phyloP scores from a whole-genome alignment of 2,797 vertebrate genomes.

The Fratercula arctica region DNA sequence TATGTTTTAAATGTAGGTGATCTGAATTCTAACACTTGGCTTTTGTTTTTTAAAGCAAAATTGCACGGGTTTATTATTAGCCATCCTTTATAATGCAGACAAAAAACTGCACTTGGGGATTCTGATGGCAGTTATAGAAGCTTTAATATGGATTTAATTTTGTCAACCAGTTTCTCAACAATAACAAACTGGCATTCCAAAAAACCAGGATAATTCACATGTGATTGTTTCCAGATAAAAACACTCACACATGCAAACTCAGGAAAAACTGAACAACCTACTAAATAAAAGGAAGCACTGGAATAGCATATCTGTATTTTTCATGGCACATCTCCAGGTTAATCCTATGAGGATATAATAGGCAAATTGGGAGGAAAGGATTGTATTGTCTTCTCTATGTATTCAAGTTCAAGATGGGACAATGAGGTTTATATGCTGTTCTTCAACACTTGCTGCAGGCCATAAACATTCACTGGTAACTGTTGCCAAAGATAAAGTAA shows the following conservation, averaged over 20 bases:
- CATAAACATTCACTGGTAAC: conserved; percentile 17
- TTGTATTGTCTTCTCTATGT: neutral
- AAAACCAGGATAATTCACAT: conserved; percentile 58
- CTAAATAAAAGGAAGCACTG: conserved; percentile 61
- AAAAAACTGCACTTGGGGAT: neutral
- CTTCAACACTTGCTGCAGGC: conserved; percentile 20
- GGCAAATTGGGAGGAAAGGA: conserved; percentile 33
- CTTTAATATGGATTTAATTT: conserved; percentile 30
- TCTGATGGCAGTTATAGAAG: conserved; percentile 16
- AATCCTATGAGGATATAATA: conserved; percentile 30
- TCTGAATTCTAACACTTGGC: neutral
- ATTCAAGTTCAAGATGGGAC: conserved; percentile 30
- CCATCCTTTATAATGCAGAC: neutral
- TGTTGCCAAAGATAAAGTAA: conserved; percentile 42
- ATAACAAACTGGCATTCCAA: conserved; percentile 52
- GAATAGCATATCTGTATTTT: conserved; percentile 56
- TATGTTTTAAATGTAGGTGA: neutral
- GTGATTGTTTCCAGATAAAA: conserved; percentile 74
- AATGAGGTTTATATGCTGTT: conserved; percentile 16
- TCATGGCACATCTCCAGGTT: conserved; percentile 46
- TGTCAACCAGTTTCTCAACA: conserved; percentile 44
- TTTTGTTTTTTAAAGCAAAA: neutral
- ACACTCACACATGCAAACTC: conserved; percentile 36
- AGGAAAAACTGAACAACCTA: conserved; percentile 38
- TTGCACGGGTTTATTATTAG: conserved; percentile 8